phyloP scores from a whole-genome alignment of 2,888 invertebrate genomes.

The Cryptocephalus moraei region DNA sequence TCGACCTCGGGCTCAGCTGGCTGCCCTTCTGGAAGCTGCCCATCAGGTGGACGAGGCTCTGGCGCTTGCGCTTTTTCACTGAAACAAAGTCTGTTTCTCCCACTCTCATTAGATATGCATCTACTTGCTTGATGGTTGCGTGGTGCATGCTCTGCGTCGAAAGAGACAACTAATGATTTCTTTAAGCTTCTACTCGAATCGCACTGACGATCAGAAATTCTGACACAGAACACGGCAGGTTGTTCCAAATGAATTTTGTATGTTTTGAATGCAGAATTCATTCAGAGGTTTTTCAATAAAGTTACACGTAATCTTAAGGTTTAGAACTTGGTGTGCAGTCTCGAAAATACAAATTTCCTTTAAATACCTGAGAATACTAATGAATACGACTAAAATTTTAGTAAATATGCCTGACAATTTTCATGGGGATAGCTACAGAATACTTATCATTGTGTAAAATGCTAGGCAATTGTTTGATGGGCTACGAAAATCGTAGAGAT shows the following conservation, averaged over 20 bases:
- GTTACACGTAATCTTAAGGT: background rate
- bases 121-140: constrained; percentile 5
- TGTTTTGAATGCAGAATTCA: too few species aligned
- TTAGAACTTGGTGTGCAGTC: background rate
- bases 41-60: constrained; percentile 77
- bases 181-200: background rate
- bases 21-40: constrained; percentile 56
- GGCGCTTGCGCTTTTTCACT: constrained; percentile 44
- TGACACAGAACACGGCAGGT: too few species aligned
- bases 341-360: background rate
- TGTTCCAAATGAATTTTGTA: too few species aligned
- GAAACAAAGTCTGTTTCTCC: constrained; percentile 18
- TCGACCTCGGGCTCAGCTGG: constrained; percentile 70
- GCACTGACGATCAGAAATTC: too few species aligned
- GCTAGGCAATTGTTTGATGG: too few species aligned
- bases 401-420: too few species aligned
- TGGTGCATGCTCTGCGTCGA: constrained; percentile 4
- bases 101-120: constrained; percentile 8
- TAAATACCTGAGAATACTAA: too few species aligned
- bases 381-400: too few species aligned
- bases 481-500: too few species aligned
- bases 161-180: background rate
- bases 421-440: too few species aligned
- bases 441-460: too few species aligned
- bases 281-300: background rate